Evolutionary conservation across 2,888 invertebrate species (phyloP).

Genomic region (Aphodius granarius): DNA sequence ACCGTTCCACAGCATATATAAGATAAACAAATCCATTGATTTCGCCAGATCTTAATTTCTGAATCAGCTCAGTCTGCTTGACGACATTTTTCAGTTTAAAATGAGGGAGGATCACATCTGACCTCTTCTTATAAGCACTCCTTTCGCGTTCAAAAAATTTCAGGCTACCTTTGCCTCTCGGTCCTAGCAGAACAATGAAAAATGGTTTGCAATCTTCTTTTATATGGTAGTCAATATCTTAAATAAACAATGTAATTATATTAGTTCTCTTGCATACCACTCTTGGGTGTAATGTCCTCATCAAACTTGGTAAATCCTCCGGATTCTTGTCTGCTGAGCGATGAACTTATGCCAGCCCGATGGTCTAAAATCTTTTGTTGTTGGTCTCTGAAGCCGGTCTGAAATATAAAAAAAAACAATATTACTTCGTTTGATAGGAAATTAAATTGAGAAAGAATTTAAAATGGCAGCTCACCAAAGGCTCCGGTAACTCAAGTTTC

Average conservation of each 20-base stretch:
- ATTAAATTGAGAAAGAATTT: conserved; percentile 1
- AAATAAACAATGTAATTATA: too few relatives aligned
- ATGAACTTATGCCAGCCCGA: conserved; percentile 3
- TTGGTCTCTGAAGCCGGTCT: conserved; percentile 59
- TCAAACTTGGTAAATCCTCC: neutral
- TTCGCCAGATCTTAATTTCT: conserved; percentile 59
- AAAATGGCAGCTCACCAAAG: conserved; percentile 56
- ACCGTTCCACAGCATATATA: conserved; percentile 71
- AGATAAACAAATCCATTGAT: conserved; percentile 76
- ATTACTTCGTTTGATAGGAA: neutral
- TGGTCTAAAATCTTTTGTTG: conserved; percentile 54
- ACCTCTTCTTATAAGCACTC: neutral
- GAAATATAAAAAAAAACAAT: conserved; percentile 35
- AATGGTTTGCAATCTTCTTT: neutral
- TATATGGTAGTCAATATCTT: too few relatives aligned
- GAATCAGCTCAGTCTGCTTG: conserved; percentile 55
- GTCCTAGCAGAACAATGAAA: neutral
- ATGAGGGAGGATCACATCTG: conserved; percentile 41
- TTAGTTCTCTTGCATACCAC: neutral
- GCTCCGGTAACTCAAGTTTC: conserved; percentile 60
- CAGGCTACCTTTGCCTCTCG: neutral
- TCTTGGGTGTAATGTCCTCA: neutral
- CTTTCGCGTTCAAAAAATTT: neutral
- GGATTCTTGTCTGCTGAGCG: neutral
- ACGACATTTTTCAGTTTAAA: conserved; percentile 45